Percentiles rank a stretch among this genome's conserved stretches.
These are phyloP conservation scores for Pardalotus punctatus DNA, from an alignment of 2,113 vertebrate species.

Conservation along the genomic window DNA sequence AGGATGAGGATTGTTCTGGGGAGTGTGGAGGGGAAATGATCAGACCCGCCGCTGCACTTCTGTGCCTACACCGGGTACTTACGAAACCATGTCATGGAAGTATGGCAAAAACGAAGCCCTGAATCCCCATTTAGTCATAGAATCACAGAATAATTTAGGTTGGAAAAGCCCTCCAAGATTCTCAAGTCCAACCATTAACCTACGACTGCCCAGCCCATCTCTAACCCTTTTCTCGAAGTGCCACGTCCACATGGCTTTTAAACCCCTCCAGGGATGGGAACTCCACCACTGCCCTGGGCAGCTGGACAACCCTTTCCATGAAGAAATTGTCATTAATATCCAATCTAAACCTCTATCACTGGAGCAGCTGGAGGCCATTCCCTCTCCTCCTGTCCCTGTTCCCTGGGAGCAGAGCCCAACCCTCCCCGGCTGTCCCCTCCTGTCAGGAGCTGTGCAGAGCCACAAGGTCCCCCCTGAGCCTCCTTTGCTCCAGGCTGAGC, in stretches of 20 bases:
- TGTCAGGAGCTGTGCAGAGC: neutral
- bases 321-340: neutral
- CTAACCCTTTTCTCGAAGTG: rapidly evolving
- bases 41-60: neutral
- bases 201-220: too few relatives aligned
- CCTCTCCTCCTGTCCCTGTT: neutral
- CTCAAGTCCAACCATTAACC: neutral
- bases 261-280: neutral
- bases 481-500: neutral
- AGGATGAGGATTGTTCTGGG: rapidly evolving
- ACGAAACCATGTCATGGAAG: rapidly evolving
- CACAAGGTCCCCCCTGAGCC: neutral
- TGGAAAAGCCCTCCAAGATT: neutral
- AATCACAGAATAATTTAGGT: neutral
- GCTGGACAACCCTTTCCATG: neutral
- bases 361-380: neutral
- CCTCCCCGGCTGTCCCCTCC: rapidly evolving
- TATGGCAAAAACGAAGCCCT: neutral
- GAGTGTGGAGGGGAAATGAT: neutral
- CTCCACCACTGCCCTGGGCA: neutral
- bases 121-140: neutral
- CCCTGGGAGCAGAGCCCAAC: rapidly evolving
- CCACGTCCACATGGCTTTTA: rapidly evolving
- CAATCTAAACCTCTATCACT: neutral
- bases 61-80: neutral